Evolutionary conservation across 2,797 vertebrate species (phyloP).

Genomic region (Gymnoscopelus microlampas): DNA sequence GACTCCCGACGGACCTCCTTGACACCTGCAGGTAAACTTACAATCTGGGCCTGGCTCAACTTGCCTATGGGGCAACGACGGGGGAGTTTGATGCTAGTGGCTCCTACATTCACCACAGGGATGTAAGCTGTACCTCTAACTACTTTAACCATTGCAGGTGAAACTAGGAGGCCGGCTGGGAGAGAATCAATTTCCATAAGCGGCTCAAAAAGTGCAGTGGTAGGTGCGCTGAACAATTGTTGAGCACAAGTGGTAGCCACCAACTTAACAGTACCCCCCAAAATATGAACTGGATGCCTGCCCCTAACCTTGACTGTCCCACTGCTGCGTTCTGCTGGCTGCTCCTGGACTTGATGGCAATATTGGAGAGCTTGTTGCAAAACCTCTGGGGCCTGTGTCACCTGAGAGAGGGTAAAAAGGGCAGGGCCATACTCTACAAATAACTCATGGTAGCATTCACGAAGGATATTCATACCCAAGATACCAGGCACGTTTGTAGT

Average conservation of each 20-base stretch:
- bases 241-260: slow-evolving; percentile 2
- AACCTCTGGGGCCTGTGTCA: background rate
- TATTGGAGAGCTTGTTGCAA: background rate
- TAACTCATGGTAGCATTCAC: slow-evolving; percentile 2
- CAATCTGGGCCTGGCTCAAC: background rate
- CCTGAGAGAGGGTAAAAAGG: background rate
- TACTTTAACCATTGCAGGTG: slow-evolving; percentile 25
- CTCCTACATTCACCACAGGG: slow-evolving; percentile 22
- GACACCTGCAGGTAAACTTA: background rate
- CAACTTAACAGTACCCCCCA: slow-evolving; percentile 14
- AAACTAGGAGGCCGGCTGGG: slow-evolving; percentile 19
- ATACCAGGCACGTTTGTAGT: background rate
- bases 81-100: background rate
- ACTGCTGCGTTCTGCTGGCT: too few relatives aligned
- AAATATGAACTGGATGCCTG: background rate
- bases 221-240: background rate
- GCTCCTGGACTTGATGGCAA: background rate
- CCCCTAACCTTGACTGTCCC: background rate
- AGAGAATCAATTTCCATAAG: background rate
- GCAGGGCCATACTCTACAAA: slow-evolving; percentile 10
- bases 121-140: slow-evolving; percentile 10
- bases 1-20: background rate
- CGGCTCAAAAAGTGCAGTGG: slow-evolving; percentile 4
- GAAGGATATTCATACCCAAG: slow-evolving; percentile 35
- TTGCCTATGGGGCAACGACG: background rate